Conservation (phyloP, 2,113 vertebrate species). For the Oryzias javanicus region DNA sequence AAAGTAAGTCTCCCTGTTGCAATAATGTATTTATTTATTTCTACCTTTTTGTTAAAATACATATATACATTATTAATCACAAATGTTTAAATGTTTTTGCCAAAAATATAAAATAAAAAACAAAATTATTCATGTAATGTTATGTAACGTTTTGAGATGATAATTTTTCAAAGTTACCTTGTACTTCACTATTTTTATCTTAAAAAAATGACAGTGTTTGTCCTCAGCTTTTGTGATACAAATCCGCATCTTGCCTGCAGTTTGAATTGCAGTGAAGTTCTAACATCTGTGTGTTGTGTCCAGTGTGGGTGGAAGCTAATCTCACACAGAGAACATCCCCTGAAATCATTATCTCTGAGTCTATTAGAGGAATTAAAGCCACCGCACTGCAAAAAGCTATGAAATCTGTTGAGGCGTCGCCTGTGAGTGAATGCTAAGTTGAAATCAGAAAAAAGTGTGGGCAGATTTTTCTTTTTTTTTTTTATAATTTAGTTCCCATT, state of each 20-base stretch:
- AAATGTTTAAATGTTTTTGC: too few relatives aligned
- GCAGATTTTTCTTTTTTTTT: slow-evolving; percentile 14
- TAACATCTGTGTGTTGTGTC: neutral
- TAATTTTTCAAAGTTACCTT: too few relatives aligned
- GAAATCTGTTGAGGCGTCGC: slow-evolving; percentile 28
- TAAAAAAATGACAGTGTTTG: too few relatives aligned
- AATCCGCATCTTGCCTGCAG: neutral
- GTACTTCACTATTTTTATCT: too few relatives aligned
- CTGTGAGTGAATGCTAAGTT: slow-evolving; percentile 45
- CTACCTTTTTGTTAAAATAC: too few relatives aligned
- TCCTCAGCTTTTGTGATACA: too few relatives aligned
- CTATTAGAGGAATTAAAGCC: slow-evolving; percentile 1
- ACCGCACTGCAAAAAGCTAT: slow-evolving; percentile 12
- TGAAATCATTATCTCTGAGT: neutral
- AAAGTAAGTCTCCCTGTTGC: too few relatives aligned
- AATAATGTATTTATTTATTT: too few relatives aligned
- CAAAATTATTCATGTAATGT: too few relatives aligned
- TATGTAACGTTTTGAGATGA: too few relatives aligned
- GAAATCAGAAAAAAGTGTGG: slow-evolving; percentile 26
- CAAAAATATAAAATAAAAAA: too few relatives aligned
- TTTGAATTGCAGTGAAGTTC: neutral
- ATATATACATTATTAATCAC: too few relatives aligned
- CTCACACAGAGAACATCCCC: neutral
- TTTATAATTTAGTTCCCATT: slow-evolving; percentile 8
- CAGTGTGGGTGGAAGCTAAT: neutral